These are phyloP conservation scores for Temnothorax rugatulus DNA, from an alignment of 2,888 invertebrate species.

Conservation along the genomic window DNA sequence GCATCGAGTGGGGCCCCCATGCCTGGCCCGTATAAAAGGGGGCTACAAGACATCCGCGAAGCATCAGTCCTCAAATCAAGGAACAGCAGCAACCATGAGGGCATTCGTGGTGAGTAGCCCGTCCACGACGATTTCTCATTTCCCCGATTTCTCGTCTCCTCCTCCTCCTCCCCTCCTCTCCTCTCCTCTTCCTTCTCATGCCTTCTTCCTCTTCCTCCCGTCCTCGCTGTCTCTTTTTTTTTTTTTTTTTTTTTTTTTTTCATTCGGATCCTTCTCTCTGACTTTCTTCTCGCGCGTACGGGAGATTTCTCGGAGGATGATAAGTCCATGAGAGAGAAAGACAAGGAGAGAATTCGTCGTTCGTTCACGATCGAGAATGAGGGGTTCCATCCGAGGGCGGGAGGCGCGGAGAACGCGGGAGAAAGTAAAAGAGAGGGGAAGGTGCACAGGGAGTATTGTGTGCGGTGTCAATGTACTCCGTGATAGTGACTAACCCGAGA, in stretches of 20 bases:
- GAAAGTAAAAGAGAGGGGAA: slow-evolving; percentile 58
- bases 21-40: slow-evolving; percentile 84
- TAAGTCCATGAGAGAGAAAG: slow-evolving; percentile 6
- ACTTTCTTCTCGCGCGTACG: slow-evolving; percentile 5
- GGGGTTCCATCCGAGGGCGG: slow-evolving; percentile 5
- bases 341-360: slow-evolving; percentile 39
- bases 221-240: background rate
- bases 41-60: slow-evolving; percentile 83
- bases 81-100: slow-evolving; percentile 85
- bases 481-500: slow-evolving; percentile 47
- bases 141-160: slow-evolving; percentile 34
- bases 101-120: slow-evolving; percentile 85
- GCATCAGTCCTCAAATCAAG: slow-evolving; percentile 86
- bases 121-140: slow-evolving; percentile 61
- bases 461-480: slow-evolving; percentile 55
- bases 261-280: background rate
- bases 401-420: slow-evolving; percentile 26
- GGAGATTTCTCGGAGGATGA: slow-evolving; percentile 30
- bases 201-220: background rate
- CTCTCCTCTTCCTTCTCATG: slow-evolving; percentile 21
- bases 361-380: background rate
- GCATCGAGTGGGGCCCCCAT: slow-evolving; percentile 80
- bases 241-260: background rate
- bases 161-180: slow-evolving; percentile 16
- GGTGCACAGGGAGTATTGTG: slow-evolving; percentile 46